Conservation (phyloP, 2,888 invertebrate genomes). For the Brachypalpus laphriformis region DNA sequence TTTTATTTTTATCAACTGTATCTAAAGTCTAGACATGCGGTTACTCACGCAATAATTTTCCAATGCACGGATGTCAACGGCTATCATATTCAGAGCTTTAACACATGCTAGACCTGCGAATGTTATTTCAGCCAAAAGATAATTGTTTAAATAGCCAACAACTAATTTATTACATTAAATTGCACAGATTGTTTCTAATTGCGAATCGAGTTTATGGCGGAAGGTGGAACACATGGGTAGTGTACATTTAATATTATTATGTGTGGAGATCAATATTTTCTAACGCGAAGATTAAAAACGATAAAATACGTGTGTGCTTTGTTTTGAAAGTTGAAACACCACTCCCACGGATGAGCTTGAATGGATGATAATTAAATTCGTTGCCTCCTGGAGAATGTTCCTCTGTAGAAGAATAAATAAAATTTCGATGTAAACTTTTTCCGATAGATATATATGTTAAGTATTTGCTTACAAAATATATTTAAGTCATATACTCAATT, state of each 20-base stretch:
- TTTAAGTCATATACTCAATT: neutral
- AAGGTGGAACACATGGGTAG: conserved; percentile 18
- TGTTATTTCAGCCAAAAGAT: neutral
- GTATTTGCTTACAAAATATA: neutral
- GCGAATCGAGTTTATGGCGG: neutral
- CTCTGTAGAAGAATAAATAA: neutral
- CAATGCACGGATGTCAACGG: conserved; percentile 7
- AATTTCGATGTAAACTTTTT: neutral
- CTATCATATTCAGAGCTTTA: neutral
- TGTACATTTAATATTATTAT: conserved; percentile 21
- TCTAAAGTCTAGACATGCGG: neutral
- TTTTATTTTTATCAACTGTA: neutral
- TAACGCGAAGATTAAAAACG: neutral
- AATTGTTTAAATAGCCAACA: conserved; percentile 2
- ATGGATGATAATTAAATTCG: conserved; percentile 7
- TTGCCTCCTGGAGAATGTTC: conserved; percentile 16
- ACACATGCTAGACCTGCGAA: neutral
- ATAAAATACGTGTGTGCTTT: neutral
- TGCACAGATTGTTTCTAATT: neutral
- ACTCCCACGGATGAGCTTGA: conserved; percentile 11
- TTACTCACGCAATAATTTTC: neutral
- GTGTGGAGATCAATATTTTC: conserved; percentile 26
- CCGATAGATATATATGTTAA: neutral
- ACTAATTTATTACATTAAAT: conserved; percentile 11
- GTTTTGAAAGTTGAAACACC: conserved; percentile 7